A percentile compares a stretch with the other conserved stretches of the same genome.
phyloP scores from a whole-genome alignment of 2,113 vertebrate genomes.

The Leptocoma aspasia region DNA sequence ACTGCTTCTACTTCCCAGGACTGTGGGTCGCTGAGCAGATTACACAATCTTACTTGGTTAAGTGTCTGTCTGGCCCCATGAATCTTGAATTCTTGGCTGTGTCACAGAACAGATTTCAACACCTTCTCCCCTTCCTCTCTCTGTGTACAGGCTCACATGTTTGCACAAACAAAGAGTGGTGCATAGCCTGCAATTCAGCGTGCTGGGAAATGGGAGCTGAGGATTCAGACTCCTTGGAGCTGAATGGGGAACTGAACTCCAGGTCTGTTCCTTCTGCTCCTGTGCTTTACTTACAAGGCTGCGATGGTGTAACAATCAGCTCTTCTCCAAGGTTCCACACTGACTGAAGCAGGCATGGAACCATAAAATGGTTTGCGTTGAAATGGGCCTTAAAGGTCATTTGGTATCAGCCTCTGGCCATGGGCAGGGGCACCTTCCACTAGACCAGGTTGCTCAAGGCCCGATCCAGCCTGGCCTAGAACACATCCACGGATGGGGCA shows the following conservation, averaged over 20 bases:
- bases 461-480: not conserved
- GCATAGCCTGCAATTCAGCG: not conserved
- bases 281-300: not conserved
- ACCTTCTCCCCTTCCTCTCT: not conserved
- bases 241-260: not conserved
- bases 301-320: fast-evolving
- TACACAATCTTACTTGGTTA: not conserved
- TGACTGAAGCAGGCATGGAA: not conserved
- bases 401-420: not conserved
- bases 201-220: not conserved
- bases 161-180: not conserved
- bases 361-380: not conserved
- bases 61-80: slow-evolving; percentile 34
- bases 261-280: not conserved
- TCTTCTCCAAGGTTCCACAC: not conserved
- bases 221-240: not conserved
- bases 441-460: not conserved
- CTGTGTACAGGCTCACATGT: not conserved
- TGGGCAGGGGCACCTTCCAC: not conserved
- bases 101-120: slow-evolving; percentile 19
- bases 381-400: not conserved
- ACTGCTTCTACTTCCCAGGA: not conserved
- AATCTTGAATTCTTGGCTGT: slow-evolving; percentile 28
- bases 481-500: not conserved
- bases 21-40: not conserved